Evolutionary conservation across 2,888 invertebrate species (phyloP).

Genomic region (Stratiomys singularior): DNA sequence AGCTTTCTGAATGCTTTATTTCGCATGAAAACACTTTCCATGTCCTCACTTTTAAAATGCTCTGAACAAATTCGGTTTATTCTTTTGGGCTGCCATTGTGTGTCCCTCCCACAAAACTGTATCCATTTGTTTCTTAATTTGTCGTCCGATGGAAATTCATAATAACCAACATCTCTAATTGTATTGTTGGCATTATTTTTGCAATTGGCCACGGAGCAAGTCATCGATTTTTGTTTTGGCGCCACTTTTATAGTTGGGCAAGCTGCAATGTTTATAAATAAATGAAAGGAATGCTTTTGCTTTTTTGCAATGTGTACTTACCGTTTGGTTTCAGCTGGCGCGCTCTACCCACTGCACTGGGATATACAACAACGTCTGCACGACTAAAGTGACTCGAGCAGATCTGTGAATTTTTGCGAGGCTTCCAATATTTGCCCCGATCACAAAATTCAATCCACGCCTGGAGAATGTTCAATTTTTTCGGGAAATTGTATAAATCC

Average conservation of each 20-base stretch:
- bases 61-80: neutral
- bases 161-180: neutral
- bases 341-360: neutral
- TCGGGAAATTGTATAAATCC: neutral
- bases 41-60: neutral
- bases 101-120: neutral
- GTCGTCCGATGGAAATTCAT: neutral
- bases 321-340: neutral
- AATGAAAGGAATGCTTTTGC: neutral
- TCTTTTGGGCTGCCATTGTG: neutral
- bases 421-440: slow-evolving; percentile 5
- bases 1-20: neutral
- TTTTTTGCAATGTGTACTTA: neutral
- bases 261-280: neutral
- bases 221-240: neutral
- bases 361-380: neutral
- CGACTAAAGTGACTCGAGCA: neutral
- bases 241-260: slow-evolving; percentile 2
- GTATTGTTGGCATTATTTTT: neutral
- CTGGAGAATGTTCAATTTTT: neutral
- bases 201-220: neutral
- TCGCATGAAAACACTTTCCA: neutral
- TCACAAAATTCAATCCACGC: neutral
- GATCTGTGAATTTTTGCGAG: neutral
- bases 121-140: neutral